Base-by-base conservation (phyloP, 1,140 invertebrate species). In the Rhagoletis pomonella region DNA sequence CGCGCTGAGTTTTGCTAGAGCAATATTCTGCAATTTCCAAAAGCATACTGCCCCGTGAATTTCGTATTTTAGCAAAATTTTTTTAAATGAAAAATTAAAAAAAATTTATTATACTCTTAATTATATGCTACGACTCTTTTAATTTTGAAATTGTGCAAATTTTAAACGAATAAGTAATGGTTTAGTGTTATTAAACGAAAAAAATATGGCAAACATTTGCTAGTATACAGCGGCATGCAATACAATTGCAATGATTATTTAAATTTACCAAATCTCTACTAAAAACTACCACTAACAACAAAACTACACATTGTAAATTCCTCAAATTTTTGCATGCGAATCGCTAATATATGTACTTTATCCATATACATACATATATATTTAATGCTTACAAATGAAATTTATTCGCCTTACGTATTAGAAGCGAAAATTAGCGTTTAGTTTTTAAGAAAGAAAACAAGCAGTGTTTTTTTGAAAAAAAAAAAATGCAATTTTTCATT, bases 41-140 rank as follows among this genome's bases (percentile, higher is more conserved):
- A 29, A 81, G 14, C 29, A 29, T 55, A 55, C 50, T 73, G 64
- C 55, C 17, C 50, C 1, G n/a, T n/a, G 29, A 55, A 85, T 85
- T 85, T 85, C 62, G 39, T 60, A 85, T 62, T 39, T 85, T 85
- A 85, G 84, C 55, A 85, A 62, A 77, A 85, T 59, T 85, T 42
- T 55, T 85, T 85, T 60, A 85, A 85, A 19, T 39, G 6, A 85
- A 85, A 85, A 39, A 62, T 85, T 19, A 62, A 19, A 19, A 65
- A 4, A 55, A 81, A 50, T 81, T 55, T 55, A n/a, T 55, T n/a
- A 47, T 29, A 67, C 12, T 67, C 29, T 59, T 55, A 81, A 81
- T 55, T 85, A 85, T 85, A 85, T 59, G 44, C 81, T 50, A 50
- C 0, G 29, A 29, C 29, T 29, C 29, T 29, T 29, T 55, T 55